Conservation (phyloP, 2,888 invertebrate genomes). For the Drosophila gaucha region DNA sequence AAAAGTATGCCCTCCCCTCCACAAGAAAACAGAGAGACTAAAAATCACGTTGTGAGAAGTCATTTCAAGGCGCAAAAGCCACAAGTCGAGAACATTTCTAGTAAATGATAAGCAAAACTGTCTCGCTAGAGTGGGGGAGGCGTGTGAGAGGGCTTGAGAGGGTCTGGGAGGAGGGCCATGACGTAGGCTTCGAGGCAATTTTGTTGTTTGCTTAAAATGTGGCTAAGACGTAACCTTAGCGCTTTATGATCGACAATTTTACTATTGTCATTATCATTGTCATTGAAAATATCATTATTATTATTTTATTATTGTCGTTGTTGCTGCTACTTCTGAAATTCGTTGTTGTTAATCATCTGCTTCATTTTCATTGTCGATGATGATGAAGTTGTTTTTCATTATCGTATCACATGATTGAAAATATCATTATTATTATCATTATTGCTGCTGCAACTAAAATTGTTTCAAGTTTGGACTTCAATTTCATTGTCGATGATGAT, state of each 20-base stretch:
- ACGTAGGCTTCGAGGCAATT: constrained; percentile 20
- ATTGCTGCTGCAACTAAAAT: too few species aligned
- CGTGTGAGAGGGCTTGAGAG: not conserved
- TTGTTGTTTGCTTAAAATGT: constrained; percentile 55
- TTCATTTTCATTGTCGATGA: not conserved
- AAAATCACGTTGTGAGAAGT: constrained; percentile 56
- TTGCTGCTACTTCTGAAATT: not conserved
- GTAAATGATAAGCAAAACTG: constrained; percentile 78
- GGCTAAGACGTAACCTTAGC: constrained; percentile 41
- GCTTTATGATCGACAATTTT: constrained; percentile 63
- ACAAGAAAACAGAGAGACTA: constrained; percentile 1
- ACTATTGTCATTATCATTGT: constrained; percentile 12
- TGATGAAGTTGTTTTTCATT: too few species aligned
- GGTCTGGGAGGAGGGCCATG: not conserved
- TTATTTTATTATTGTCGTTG: not conserved
- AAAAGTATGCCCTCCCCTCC: constrained; percentile 14
- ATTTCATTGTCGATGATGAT: too few species aligned
- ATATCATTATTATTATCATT: constrained; percentile 46
- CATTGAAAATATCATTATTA: not conserved
- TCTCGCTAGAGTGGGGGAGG: constrained; percentile 24
- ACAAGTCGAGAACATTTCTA: constrained; percentile 58
- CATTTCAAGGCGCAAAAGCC: constrained; percentile 39
- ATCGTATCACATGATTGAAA: constrained; percentile 36
- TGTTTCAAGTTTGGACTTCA: too few species aligned
- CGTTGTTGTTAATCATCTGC: not conserved